Percentiles rank a stretch among this genome's conserved stretches.
phyloP scores from a whole-genome alignment of 2,888 invertebrate genomes.

The Drosophila histrio region DNA sequence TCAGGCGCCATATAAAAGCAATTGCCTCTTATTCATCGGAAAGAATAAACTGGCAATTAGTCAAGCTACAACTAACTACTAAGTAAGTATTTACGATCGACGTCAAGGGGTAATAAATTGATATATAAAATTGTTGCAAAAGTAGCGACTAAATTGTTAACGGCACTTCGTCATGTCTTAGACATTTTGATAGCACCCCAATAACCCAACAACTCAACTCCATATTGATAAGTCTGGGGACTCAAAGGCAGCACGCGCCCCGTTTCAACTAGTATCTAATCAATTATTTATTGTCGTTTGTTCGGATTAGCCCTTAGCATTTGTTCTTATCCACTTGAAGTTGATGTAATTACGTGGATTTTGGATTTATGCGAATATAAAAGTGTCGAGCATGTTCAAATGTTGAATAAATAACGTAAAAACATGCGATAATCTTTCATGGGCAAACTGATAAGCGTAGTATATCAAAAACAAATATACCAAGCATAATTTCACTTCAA shows the following conservation, averaged over 20 bases:
- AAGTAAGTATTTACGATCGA: constrained; percentile 17
- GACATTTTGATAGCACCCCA: constrained; percentile 34
- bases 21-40: constrained; percentile 10
- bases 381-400: constrained; percentile 26
- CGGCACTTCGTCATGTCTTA: constrained; percentile 24
- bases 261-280: constrained; percentile 36
- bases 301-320: constrained; percentile 29
- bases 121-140: not conserved
- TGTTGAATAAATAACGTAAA: constrained; percentile 6
- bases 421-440: constrained; percentile 9
- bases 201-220: constrained; percentile 13
- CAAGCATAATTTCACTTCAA: not conserved
- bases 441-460: constrained; percentile 24
- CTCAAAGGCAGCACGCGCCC: constrained; percentile 40
- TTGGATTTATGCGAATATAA: constrained; percentile 36
- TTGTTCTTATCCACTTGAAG: constrained; percentile 26
- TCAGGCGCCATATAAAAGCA: constrained; percentile 7
- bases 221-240: constrained; percentile 21
- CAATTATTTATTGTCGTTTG: constrained; percentile 3
- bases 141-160: not conserved
- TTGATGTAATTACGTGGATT: constrained; percentile 45
- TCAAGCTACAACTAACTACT: not conserved
- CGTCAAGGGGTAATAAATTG: constrained; percentile 10
- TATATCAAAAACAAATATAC: not conserved
- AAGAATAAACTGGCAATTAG: constrained; percentile 3